Base-by-base conservation (phyloP, 1,140 invertebrate species). In the Microplitis mediator region DNA sequence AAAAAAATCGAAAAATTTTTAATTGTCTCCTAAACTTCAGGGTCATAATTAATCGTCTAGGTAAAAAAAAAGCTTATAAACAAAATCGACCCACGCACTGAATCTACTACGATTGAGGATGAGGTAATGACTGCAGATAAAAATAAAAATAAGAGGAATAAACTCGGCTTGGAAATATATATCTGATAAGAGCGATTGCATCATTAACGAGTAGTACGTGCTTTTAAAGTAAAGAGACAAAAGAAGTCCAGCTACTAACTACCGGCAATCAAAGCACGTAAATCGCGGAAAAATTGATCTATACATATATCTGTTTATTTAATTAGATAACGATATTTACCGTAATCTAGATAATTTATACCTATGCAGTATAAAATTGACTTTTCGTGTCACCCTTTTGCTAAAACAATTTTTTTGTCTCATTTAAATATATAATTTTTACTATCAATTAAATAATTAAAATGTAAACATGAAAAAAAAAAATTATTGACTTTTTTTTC, bases 101-200 rank as follows among this genome's bases (percentile, higher is more conserved):
- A 45, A 45, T 11, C 39, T 3, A 9, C 39, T 45, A 1, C 6
- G 39, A 4, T 11, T 45, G 11, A 39, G 39, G 39, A 45, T 45
- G 39, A 5, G 39, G 39, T 45, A 45, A 45, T 45, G 39, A 45
- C 39, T 45, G 5, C 39, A 11, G 34, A 52, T 23, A 23, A 23
- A 23, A 23, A 23, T 23, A 23, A 50, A 31, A 67, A 54, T n/a
- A 34, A 54, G 39, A 74, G 72, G 71, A 78, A 75, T 54, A 61
- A 62, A 71, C 76, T 72, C 64, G 74, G 60, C 62, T 45, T 75
- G 36, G 60, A 56, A 45, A 34, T 63, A 45, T 23, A 23, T 78
- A 80, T 80, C 76, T 77, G 79, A 80, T 78, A 23, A 76, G 70
- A 76, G 70, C 79, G 79, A 79, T 80, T 80, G 78, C 79, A 79